These are phyloP conservation scores for Altica lythri DNA, from an alignment of 2,888 invertebrate genomes.

Conservation along the genomic window DNA sequence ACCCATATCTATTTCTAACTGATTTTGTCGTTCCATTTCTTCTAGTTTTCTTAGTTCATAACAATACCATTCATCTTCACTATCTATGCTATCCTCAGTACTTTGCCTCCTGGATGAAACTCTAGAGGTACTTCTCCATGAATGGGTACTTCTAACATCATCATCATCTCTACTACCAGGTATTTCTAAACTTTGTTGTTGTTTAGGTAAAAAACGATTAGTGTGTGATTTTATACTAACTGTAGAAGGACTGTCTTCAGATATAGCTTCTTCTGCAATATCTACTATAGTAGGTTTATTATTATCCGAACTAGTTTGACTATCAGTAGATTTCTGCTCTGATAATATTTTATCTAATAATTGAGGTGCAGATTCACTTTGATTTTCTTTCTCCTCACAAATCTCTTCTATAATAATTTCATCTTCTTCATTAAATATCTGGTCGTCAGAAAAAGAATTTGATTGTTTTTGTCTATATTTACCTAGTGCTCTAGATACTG, in stretches of 20 bases:
- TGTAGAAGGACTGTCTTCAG: conserved; percentile 71
- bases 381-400: conserved; percentile 37
- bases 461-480: conserved; percentile 77
- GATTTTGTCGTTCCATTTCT: conserved; percentile 79
- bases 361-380: conserved; percentile 26
- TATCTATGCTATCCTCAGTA: conserved; percentile 91
- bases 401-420: conserved; percentile 47
- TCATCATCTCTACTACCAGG: conserved; percentile 80
- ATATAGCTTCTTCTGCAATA: conserved; percentile 59
- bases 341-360: conserved; percentile 30
- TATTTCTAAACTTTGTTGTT: conserved; percentile 81
- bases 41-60: conserved; percentile 86
- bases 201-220: conserved; percentile 67
- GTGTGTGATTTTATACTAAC: conserved; percentile 64
- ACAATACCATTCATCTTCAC: conserved; percentile 92
- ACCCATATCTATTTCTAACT: conserved; percentile 67
- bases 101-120: conserved; percentile 87
- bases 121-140: conserved; percentile 83
- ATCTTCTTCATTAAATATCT: conserved; percentile 52
- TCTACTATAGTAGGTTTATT: conserved; percentile 28
- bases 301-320: conserved; percentile 45
- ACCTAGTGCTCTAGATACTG: conserved; percentile 79
- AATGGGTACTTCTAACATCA: conserved; percentile 84
- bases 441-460: conserved; percentile 73
- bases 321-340: conserved; percentile 51